Percentiles rank a stretch among this genome's conserved stretches.
Evolutionary conservation across 2,888 invertebrate species (phyloP).

Genomic region (Trissonchulus latispiculum): DNA sequence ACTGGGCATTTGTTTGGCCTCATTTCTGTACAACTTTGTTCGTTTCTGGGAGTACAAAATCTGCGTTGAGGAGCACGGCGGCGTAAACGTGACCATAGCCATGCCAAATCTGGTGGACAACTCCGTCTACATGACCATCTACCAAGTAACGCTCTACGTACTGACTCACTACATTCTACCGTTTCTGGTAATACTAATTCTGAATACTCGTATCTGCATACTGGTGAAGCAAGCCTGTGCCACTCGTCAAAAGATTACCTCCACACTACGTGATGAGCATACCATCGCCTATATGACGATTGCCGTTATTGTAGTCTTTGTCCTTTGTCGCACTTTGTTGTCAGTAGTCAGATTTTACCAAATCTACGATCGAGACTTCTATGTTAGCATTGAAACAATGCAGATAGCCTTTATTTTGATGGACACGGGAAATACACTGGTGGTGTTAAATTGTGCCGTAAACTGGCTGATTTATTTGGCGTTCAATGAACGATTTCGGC

Average conservation of each 20-base stretch:
- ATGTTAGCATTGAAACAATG: background rate
- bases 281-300: background rate
- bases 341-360: background rate
- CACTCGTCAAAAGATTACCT: background rate
- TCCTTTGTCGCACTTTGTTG: background rate
- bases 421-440: background rate
- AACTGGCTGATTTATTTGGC: background rate
- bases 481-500: background rate
- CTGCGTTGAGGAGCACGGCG: background rate
- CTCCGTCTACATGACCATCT: background rate
- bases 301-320: background rate
- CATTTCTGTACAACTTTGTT: background rate
- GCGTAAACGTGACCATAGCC: background rate
- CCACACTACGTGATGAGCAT: background rate
- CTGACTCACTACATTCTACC: background rate
- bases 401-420: background rate
- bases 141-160: background rate
- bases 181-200: background rate
- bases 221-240: background rate
- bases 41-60: background rate
- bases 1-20: background rate
- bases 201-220: background rate
- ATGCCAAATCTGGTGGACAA: background rate
- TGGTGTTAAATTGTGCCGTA: background rate
- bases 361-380: background rate